phyloP scores from a whole-genome alignment of 1,140 invertebrate genomes.

The Hestina assimilis region DNA sequence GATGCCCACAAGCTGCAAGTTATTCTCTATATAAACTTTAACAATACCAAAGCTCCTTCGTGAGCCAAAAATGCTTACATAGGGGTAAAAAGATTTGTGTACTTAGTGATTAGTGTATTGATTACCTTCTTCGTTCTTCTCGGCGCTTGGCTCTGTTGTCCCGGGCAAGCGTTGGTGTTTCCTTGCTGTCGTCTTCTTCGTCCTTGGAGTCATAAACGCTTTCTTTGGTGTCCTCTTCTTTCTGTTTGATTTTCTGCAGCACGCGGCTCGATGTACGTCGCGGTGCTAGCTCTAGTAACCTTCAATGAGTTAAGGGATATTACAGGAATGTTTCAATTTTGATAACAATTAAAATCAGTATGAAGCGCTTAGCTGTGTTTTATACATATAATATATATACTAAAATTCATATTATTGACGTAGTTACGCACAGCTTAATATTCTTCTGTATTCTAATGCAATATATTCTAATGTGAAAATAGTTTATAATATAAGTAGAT shows the following conservation, averaged over 20 bases:
- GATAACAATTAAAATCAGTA: no score
- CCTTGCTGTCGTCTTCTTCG: slow-evolving; percentile 48
- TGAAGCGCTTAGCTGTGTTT: no score
- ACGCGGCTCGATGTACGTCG: slow-evolving; percentile 79
- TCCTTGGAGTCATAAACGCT: slow-evolving; percentile 51
- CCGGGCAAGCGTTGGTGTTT: slow-evolving; percentile 46
- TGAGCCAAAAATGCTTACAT: not conserved
- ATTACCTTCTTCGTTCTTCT: slow-evolving; percentile 48
- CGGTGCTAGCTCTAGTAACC: slow-evolving; percentile 79
- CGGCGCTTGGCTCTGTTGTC: slow-evolving; percentile 64
- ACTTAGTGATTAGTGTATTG: not conserved
- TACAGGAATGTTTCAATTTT: not conserved
- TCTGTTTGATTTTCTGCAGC: slow-evolving; percentile 76
- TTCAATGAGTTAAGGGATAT: slow-evolving; percentile 29
- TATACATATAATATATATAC: no score
- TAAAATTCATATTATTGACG: no score
- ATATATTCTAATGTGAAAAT: no score
- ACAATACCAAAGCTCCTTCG: no score
- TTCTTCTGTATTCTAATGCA: no score
- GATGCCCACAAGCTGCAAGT: no score
- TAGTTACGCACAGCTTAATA: no score
- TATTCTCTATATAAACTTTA: no score
- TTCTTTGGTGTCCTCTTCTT: slow-evolving; percentile 66
- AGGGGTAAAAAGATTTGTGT: not conserved
- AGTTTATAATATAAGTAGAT: no score